Evolutionary conservation across 2,797 vertebrate genomes (phyloP).

Genomic region (Heterohyrax brucei): DNA sequence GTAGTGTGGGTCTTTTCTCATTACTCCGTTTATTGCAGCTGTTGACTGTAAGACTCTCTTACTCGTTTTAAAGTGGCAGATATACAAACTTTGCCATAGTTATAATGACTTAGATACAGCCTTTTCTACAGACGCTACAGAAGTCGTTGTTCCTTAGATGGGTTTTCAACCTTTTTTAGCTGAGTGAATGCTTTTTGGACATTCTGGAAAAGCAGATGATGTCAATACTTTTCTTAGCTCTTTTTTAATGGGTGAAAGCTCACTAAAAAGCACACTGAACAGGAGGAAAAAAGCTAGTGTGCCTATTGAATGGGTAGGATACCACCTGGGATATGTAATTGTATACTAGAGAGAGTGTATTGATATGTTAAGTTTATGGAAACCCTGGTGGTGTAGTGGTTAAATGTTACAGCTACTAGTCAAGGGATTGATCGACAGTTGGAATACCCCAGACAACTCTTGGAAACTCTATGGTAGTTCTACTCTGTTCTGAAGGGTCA

Average conservation of each 20-base stretch:
- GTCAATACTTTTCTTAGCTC: not conserved
- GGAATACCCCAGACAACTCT: too few relatives aligned
- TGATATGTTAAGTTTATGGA: not conserved
- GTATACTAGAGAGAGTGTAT: not conserved
- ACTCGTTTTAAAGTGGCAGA: constrained; percentile 62
- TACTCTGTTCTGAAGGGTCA: too few relatives aligned
- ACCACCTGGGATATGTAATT: constrained; percentile 49
- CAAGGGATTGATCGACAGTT: too few relatives aligned
- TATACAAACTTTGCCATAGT: constrained; percentile 61
- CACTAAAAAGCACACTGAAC: constrained; percentile 39
- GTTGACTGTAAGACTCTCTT: constrained; percentile 62
- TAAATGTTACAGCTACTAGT: too few relatives aligned
- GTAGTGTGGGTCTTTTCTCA: constrained; percentile 72
- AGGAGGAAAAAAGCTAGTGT: constrained; percentile 26
- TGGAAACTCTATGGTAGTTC: too few relatives aligned
- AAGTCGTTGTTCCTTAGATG: constrained; percentile 67
- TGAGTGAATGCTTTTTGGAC: constrained; percentile 60
- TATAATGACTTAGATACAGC: constrained; percentile 52
- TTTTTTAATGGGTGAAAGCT: constrained; percentile 55
- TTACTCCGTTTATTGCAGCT: constrained; percentile 41
- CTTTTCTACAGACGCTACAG: constrained; percentile 12
- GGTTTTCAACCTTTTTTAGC: constrained; percentile 58
- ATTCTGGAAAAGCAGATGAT: constrained; percentile 33
- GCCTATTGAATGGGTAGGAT: constrained; percentile 7
- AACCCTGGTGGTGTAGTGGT: too few relatives aligned